These are phyloP conservation scores for Heliconius ethilla DNA, from an alignment of 2,888 invertebrate species.

Conservation along the genomic window DNA sequence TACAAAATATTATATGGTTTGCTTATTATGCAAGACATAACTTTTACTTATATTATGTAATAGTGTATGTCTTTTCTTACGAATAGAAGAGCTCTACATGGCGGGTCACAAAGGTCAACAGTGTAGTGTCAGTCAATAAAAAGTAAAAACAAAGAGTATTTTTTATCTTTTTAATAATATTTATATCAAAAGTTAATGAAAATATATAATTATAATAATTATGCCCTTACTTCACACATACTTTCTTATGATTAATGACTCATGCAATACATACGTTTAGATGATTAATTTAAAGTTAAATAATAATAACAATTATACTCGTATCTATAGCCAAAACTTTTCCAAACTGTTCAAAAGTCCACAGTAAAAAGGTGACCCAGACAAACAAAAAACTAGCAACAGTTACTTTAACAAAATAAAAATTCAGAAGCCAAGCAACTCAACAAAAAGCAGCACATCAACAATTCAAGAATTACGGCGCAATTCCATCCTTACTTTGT, in stretches of 20 bases:
- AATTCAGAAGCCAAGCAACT: conserved; percentile 31
- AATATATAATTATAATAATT: background rate
- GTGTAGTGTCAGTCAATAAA: background rate
- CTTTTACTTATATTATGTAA: too few relatives aligned
- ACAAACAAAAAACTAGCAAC: conserved; percentile 16
- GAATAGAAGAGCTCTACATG: too few relatives aligned
- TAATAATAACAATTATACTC: too few relatives aligned
- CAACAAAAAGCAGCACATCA: conserved; percentile 46
- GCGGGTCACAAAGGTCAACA: background rate
- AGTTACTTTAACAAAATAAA: conserved; percentile 14
- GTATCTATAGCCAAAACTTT: background rate
- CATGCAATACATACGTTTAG: background rate
- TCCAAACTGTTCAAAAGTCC: background rate
- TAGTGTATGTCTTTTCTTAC: too few relatives aligned
- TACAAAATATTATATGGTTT: too few relatives aligned
- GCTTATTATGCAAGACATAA: too few relatives aligned
- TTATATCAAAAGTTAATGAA: background rate
- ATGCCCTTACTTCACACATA: background rate
- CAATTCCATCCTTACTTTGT: conserved; percentile 80
- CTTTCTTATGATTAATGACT: background rate
- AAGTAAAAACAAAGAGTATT: background rate
- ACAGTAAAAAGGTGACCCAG: background rate
- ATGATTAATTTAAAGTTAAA: background rate
- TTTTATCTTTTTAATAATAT: background rate
- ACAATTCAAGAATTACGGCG: conserved; percentile 72